These are phyloP conservation scores for Conops quadrifasciatus DNA, from an alignment of 2,888 invertebrate genomes.

Conservation along the genomic window DNA sequence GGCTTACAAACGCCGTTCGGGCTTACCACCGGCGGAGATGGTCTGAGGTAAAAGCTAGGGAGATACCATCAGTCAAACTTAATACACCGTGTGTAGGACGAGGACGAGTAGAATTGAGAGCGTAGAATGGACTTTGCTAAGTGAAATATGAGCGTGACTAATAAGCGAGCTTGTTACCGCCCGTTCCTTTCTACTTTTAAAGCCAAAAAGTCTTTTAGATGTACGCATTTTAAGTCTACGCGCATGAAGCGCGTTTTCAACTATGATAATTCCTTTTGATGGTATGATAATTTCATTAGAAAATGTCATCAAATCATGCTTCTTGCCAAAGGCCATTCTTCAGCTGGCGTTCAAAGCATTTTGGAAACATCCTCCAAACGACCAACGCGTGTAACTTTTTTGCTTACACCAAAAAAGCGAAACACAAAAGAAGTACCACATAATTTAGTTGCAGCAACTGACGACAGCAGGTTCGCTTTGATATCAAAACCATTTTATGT, in stretches of 20 bases:
- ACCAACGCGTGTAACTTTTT: neutral
- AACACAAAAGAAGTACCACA: neutral
- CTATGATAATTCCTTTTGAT: too few relatives aligned
- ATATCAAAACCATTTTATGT: conserved; percentile 11
- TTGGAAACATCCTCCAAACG: neutral
- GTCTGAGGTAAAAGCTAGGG: too few relatives aligned
- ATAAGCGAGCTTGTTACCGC: too few relatives aligned
- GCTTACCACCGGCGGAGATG: neutral
- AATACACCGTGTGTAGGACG: too few relatives aligned
- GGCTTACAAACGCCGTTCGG: conserved; percentile 21
- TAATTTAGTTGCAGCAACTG: neutral
- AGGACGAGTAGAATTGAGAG: too few relatives aligned
- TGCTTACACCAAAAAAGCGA: neutral
- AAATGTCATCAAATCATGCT: too few relatives aligned
- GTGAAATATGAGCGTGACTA: too few relatives aligned
- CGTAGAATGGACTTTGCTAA: too few relatives aligned
- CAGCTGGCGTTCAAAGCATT: conserved; percentile 21
- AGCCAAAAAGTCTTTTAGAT: neutral
- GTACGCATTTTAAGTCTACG: neutral
- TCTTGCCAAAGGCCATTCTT: neutral
- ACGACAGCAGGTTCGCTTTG: conserved; percentile 27
- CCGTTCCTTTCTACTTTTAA: neutral
- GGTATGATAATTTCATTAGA: neutral
- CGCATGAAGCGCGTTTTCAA: too few relatives aligned
- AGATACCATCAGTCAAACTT: too few relatives aligned